Conservation (phyloP, 2,113 vertebrate species). For the Gasterosteus nipponicus region DNA sequence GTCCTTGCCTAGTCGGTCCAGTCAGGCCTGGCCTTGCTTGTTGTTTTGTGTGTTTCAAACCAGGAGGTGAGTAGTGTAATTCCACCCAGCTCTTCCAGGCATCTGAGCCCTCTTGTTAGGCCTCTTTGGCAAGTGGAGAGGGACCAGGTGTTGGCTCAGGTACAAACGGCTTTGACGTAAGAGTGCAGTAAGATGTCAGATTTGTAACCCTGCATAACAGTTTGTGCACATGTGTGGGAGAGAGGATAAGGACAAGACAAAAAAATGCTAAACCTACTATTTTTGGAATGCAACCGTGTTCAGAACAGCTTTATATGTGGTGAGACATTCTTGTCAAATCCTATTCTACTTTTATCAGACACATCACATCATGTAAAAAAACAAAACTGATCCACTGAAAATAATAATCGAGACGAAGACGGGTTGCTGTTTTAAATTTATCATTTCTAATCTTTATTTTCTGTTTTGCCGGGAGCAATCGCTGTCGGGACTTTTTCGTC, state of each 20-base stretch:
- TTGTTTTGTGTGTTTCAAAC: too few relatives aligned
- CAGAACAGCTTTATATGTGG: not conserved
- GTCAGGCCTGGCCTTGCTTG: too few relatives aligned
- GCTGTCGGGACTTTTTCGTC: too few relatives aligned
- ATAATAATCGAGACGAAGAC: not conserved
- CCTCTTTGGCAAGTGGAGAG: constrained; percentile 72
- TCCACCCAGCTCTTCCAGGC: constrained; percentile 59
- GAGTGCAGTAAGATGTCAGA: constrained; percentile 62
- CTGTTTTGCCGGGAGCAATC: too few relatives aligned
- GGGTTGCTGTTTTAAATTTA: too few relatives aligned
- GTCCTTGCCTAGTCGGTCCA: constrained; percentile 30
- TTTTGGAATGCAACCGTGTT: constrained; percentile 25
- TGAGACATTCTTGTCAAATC: not conserved
- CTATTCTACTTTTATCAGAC: not conserved
- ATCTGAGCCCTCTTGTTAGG: constrained; percentile 71
- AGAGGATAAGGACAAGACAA: constrained; percentile 2
- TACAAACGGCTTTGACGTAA: constrained; percentile 72
- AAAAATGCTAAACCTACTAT: constrained; percentile 7
- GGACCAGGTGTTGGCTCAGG: constrained; percentile 75
- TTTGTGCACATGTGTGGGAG: constrained; percentile 6
- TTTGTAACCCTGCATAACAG: constrained; percentile 59
- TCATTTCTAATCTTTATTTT: too few relatives aligned
- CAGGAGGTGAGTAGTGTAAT: constrained; percentile 60
- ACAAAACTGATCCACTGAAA: not conserved
- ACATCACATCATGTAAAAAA: constrained; percentile 4